Base-by-base conservation (phyloP, 92 coral and sea anemone species). In the Porites rus region DNA sequence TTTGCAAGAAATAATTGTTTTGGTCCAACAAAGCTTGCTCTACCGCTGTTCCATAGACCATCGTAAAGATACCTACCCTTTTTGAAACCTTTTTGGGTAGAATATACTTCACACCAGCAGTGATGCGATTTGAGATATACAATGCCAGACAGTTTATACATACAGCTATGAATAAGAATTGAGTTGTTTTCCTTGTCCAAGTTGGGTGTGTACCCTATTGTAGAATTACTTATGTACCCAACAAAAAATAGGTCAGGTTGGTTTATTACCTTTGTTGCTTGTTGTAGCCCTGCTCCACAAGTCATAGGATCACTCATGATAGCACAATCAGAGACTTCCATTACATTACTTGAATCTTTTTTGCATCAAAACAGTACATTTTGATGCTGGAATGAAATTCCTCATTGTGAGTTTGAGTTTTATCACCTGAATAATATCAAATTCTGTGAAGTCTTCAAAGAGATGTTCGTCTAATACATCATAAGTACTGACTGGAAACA, bases 41-140 rank as follows among this genome's bases (percentile, higher is more conserved):
- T 84, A 5, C 88, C 88, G 76, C 76, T 75, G 51, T 84, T 84
- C 83, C 83, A 76, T 18, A 85, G 9, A 72, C 83, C 84, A 85
- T 85, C 76, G 74, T 85, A 66, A 10, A 85, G 76, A 67, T 3
- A 85, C 89, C 89, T 65, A 6, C 89, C 90, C 2, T n/a, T 46
- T 78, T 86, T 86, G 9, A 0, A 58, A 1, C n/a, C 17, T 16
- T 77, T 67, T 59, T 53, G 69, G 8, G 85, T 78, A 19, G 79
- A 78, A 43, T 63, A 86, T 8, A 79, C 75, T 78, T 86, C 85
- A 86, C 90, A 86, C 68, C 84, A 78, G 74, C 53, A 86, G 76
- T 86, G 90, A 69, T 79, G 62, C 7, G 85, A 67, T 79, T 87
- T 87, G n/a, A 87, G 43, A 70, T 79, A 87, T 6, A 79, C 86